phyloP scores from a whole-genome alignment of 2,113 vertebrate species.

The Atractosteus spatula region DNA sequence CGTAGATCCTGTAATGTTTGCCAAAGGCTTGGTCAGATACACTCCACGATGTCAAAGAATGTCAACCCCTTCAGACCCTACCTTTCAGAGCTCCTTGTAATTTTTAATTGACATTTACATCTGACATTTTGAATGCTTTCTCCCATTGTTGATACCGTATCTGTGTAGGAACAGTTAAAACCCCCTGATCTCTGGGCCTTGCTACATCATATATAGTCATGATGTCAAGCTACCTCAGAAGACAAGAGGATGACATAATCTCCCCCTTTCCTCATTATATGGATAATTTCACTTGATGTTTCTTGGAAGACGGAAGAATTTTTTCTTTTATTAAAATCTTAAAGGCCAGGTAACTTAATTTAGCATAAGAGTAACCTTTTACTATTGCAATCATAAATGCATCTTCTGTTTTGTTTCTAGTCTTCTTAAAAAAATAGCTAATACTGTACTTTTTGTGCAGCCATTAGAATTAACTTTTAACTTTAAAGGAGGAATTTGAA shows the following conservation, averaged over 20 bases:
- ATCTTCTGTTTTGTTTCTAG: too few species aligned
- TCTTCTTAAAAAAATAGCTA: too few species aligned
- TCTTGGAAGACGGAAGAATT: conserved; percentile 37
- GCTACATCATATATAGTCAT: conserved; percentile 46
- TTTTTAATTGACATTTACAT: conserved; percentile 88
- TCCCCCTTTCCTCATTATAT: conserved; percentile 45
- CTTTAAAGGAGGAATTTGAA: too few species aligned
- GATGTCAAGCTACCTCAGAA: conserved; percentile 48
- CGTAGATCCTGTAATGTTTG: conserved; percentile 69
- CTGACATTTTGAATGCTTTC: conserved; percentile 76
- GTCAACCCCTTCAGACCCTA: conserved; percentile 69
- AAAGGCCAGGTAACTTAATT: too few species aligned
- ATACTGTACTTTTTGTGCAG: too few species aligned
- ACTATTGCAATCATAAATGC: too few species aligned
- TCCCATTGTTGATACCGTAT: conserved; percentile 58
- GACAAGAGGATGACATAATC: conserved; percentile 55
- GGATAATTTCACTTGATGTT: conserved; percentile 29
- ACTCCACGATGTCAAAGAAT: conserved; percentile 69
- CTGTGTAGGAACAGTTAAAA: conserved; percentile 45
- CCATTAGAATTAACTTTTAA: too few species aligned
- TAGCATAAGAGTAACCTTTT: too few species aligned
- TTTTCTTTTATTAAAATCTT: conserved; percentile 21
- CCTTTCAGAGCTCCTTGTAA: conserved; percentile 75
- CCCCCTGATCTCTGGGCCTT: conserved; percentile 46
- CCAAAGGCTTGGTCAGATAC: conserved; percentile 70